Evolutionary conservation across 2,888 invertebrate species (phyloP).

Genomic region (Cremastobaeus sp.): DNA sequence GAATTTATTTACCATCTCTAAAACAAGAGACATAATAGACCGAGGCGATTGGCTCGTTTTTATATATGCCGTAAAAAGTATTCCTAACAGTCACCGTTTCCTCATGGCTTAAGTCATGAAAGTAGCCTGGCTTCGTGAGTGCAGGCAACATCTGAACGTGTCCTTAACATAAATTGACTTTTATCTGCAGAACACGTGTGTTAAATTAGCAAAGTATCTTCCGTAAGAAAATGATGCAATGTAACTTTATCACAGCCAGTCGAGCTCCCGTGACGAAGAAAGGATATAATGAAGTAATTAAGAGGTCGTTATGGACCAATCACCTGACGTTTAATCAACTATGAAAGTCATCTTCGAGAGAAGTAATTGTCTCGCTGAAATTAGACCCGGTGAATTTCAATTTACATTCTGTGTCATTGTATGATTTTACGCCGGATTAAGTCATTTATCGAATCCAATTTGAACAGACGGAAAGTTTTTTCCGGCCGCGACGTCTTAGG

Average conservation of each 20-base stretch:
- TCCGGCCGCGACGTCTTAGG: not conserved
- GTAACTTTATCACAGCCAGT: constrained; percentile 29
- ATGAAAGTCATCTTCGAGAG: constrained; percentile 62
- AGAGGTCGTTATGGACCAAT: constrained; percentile 63
- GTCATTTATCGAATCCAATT: constrained; percentile 34
- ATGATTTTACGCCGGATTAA: constrained; percentile 39
- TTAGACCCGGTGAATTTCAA: constrained; percentile 46
- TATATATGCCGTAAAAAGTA: not conserved
- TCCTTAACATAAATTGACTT: constrained; percentile 52
- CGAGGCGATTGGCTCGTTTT: too few species aligned
- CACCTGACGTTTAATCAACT: constrained; percentile 65
- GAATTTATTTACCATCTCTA: too few species aligned
- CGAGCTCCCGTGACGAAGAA: constrained; percentile 45
- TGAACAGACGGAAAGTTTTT: not conserved
- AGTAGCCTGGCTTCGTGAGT: not conserved
- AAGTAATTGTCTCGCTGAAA: constrained; percentile 59
- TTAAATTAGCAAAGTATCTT: constrained; percentile 29
- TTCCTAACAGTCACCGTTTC: not conserved
- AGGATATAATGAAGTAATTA: constrained; percentile 65
- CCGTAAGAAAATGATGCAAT: constrained; percentile 24
- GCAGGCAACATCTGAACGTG: constrained; percentile 4
- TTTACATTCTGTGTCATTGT: constrained; percentile 43
- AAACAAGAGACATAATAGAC: too few species aligned
- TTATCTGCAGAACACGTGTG: constrained; percentile 39
- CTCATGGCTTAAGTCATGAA: not conserved